A percentile compares a stretch with the other conserved stretches of the same genome.
phyloP scores from a whole-genome alignment of 1,140 invertebrate species.

The Rhagoletis pomonella region DNA sequence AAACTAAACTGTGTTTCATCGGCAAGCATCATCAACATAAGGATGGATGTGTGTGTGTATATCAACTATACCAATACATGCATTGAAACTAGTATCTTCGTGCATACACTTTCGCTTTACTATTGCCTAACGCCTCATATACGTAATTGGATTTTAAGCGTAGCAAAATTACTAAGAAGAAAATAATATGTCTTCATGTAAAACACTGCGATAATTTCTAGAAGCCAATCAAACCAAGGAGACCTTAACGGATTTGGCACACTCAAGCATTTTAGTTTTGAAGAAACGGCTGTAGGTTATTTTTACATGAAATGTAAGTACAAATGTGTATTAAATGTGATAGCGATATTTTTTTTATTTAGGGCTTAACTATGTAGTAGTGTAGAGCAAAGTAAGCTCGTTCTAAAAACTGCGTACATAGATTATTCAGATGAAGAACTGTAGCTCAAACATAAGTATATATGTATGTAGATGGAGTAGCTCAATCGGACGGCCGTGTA shows the following conservation, averaged over 20 bases:
- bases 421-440: too few species aligned
- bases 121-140: constrained; percentile 16
- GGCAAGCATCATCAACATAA: not conserved
- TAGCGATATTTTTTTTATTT: too few species aligned
- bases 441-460: too few species aligned
- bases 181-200: not conserved
- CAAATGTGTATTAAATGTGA: too few species aligned
- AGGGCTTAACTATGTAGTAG: too few species aligned
- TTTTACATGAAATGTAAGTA: too few species aligned
- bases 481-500: too few species aligned
- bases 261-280: not conserved
- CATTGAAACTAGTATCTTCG: not conserved
- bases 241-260: not conserved
- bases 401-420: too few species aligned
- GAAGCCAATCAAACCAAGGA: not conserved
- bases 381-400: too few species aligned
- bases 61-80: not conserved
- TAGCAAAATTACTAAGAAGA: not conserved
- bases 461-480: too few species aligned
- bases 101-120: not conserved
- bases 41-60: not conserved
- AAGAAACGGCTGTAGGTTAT: too few species aligned
- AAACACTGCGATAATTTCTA: not conserved
- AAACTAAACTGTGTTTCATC: not conserved
- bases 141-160: constrained; percentile 36